These are phyloP conservation scores for Caloenas nicobarica DNA, from an alignment of 2,113 vertebrate species.

Conservation along the genomic window DNA sequence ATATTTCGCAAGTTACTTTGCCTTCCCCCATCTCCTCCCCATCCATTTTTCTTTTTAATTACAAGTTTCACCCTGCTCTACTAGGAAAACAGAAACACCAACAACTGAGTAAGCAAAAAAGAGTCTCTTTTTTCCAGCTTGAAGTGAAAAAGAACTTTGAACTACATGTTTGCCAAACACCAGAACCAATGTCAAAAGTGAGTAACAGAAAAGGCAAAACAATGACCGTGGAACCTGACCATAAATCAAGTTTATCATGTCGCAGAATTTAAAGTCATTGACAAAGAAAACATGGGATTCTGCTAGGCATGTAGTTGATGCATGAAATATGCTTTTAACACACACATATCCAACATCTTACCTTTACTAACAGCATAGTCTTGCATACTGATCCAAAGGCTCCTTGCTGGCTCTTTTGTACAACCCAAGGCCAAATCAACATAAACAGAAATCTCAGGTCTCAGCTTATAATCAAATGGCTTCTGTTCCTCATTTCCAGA, in stretches of 20 bases:
- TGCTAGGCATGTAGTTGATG: not conserved
- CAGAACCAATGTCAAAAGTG: not conserved
- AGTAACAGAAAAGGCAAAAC: not conserved
- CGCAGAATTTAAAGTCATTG: not conserved
- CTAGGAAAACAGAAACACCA: not conserved
- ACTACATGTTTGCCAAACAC: not conserved
- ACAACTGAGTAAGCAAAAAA: not conserved
- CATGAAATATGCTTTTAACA: not conserved
- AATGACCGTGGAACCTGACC: not conserved
- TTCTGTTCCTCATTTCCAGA: conserved; percentile 98
- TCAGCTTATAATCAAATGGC: conserved; percentile 90
- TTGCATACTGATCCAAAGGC: conserved; percentile 96
- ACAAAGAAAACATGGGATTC: not conserved
- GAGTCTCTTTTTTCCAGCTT: not conserved
- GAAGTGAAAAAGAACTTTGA: not conserved
- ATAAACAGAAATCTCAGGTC: conserved; percentile 84
- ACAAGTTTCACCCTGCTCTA: not conserved
- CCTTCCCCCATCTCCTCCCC: not conserved
- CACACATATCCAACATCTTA: conserved; percentile 36
- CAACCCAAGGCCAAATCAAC: conserved; percentile 93
- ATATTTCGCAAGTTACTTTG: not conserved
- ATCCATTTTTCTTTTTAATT: not conserved
- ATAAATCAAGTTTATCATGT: not conserved
- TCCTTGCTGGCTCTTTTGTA: conserved; percentile 92
- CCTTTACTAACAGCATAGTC: conserved; percentile 98